Conservation (phyloP, 23 tunicate species). For the Aplidium turbinatum region DNA sequence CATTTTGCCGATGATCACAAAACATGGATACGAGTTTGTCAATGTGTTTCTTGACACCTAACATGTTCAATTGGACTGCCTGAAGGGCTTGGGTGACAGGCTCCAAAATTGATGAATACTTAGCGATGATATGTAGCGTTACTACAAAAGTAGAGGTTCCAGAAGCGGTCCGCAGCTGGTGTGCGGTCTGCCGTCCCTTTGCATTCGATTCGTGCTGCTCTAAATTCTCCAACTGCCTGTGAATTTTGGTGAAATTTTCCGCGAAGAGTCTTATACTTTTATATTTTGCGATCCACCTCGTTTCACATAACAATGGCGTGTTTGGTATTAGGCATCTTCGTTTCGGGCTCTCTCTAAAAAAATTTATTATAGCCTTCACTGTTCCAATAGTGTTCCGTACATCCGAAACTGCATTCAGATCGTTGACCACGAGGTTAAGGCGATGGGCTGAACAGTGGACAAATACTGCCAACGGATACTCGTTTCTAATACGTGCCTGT, state of each 20-base stretch:
- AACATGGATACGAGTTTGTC: conserved; percentile 6
- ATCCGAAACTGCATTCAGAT: conserved; percentile 15
- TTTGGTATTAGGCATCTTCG: conserved; percentile 10
- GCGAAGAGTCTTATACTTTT: conserved; percentile 10
- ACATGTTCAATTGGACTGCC: conserved; percentile 1
- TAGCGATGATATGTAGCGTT: conserved; percentile 4
- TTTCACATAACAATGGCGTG: conserved; percentile 19
- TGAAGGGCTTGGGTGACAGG: conserved; percentile 9
- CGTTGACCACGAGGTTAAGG: conserved; percentile 10
- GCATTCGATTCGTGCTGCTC: conserved; percentile 9
- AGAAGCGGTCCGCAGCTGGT: not conserved
- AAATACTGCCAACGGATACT: not conserved
- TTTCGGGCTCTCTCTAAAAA: conserved; percentile 10
- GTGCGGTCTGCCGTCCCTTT: conserved; percentile 1
- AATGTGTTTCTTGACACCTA: conserved; percentile 11
- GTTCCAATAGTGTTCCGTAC: conserved; percentile 6
- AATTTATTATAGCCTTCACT: conserved; percentile 8
- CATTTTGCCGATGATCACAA: conserved; percentile 1
- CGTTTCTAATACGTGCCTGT: too few species aligned
- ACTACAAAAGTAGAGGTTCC: conserved; percentile 1
- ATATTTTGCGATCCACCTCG: not conserved
- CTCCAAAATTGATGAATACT: conserved; percentile 18
- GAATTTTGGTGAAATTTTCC: not conserved
- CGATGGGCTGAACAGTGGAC: conserved; percentile 19
- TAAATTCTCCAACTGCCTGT: not conserved